These are phyloP conservation scores for Okamejei kenojei DNA, from an alignment of 2,797 vertebrate genomes.

Conservation along the genomic window DNA sequence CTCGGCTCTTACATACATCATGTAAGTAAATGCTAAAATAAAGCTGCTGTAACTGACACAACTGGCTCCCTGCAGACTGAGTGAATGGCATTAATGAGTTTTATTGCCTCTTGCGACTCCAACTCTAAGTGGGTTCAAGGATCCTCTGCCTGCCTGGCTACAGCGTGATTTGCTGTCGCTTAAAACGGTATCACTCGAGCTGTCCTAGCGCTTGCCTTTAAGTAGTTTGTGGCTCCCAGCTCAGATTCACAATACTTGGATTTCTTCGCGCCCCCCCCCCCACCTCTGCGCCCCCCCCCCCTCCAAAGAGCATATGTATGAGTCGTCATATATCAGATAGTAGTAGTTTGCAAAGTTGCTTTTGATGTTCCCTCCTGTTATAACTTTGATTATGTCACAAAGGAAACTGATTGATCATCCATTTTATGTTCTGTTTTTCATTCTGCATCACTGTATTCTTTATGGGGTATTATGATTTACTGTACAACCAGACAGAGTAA, in stretches of 20 bases:
- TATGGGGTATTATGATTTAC: constrained; percentile 20
- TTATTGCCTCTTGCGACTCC: constrained; percentile 38
- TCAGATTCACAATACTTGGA: neutral
- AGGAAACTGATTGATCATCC: constrained; percentile 3
- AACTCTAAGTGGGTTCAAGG: constrained; percentile 38
- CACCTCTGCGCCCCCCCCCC: neutral
- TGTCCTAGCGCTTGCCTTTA: constrained; percentile 29
- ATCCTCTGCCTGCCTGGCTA: constrained; percentile 33
- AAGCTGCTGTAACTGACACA: constrained; percentile 29
- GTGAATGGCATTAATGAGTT: constrained; percentile 38
- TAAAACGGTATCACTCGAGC: constrained; percentile 35
- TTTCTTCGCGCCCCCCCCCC: neutral
- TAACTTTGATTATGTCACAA: neutral
- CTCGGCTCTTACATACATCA: constrained; percentile 29
- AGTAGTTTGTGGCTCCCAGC: constrained; percentile 30
- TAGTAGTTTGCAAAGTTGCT: constrained; percentile 29
- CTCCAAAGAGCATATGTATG: neutral
- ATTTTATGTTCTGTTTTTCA: constrained; percentile 3
- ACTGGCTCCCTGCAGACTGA: constrained; percentile 38
- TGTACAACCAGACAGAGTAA: neutral
- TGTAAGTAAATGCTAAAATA: constrained; percentile 20
- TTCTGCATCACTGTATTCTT: neutral
- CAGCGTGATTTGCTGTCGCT: constrained; percentile 35
- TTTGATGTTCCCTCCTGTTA: constrained; percentile 31
- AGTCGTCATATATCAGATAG: constrained; percentile 25